Percentiles rank a stretch among this genome's conserved stretches.
phyloP scores from a whole-genome alignment of 92 coral and sea anemone genomes.

The Scolanthus callimorphus region DNA sequence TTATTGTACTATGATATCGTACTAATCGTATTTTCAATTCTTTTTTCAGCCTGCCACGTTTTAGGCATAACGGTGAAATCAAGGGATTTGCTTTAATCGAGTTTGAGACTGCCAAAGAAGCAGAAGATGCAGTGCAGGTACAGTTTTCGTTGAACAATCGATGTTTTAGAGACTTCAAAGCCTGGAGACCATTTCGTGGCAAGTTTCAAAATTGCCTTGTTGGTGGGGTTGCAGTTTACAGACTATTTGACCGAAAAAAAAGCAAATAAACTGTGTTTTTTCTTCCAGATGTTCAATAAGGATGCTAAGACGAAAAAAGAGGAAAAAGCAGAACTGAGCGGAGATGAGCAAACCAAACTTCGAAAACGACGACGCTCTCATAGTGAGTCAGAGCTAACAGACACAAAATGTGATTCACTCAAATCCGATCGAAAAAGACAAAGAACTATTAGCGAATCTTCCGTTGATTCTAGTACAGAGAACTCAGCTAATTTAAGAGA shows the following conservation, averaged over 20 bases:
- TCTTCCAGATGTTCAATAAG: conserved; percentile 52
- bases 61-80: conserved; percentile 68
- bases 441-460: conserved; percentile 67
- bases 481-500: no score
- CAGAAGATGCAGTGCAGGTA: conserved; percentile 76
- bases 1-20: no score
- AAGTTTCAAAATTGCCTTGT: no score
- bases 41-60: conserved; percentile 74
- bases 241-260: no score
- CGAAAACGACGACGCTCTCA: conserved; percentile 71
- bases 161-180: no score
- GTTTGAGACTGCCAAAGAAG: conserved; percentile 69
- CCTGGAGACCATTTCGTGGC: no score
- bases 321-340: conserved; percentile 34
- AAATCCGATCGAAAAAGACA: conserved; percentile 57
- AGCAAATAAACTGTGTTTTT: no score
- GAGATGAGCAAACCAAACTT: conserved; percentile 34
- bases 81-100: conserved; percentile 96
- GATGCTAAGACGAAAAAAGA: conserved; percentile 31
- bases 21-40: no score
- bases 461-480: conserved; percentile 60
- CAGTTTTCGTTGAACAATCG: background rate
- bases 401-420: conserved; percentile 25
- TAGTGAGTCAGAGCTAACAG: conserved; percentile 79
- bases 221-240: no score